phyloP scores from a whole-genome alignment of 2,888 invertebrate species.

The Orthonychiurus folsomi region DNA sequence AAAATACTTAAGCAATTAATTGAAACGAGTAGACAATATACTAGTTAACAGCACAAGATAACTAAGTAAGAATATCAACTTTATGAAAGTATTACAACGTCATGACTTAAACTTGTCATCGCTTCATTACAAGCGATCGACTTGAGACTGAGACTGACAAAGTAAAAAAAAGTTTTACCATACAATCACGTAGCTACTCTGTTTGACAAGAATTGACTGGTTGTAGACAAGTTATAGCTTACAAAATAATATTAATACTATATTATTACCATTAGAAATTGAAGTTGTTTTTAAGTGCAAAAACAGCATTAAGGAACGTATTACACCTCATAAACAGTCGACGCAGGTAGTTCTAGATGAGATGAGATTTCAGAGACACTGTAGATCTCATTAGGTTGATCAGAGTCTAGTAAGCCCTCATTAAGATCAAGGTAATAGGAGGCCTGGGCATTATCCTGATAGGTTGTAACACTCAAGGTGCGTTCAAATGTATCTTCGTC shows the following conservation, averaged over 20 bases:
- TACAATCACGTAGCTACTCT: background rate
- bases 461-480: constrained; percentile 60
- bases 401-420: constrained; percentile 23
- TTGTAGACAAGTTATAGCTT: background rate
- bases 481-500: constrained; percentile 51
- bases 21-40: too few relatives aligned
- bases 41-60: too few relatives aligned
- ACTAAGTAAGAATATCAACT: background rate
- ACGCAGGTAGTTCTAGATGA: constrained; percentile 5
- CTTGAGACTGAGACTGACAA: background rate
- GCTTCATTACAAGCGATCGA: background rate
- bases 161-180: background rate
- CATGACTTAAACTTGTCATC: background rate
- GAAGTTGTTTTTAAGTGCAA: background rate
- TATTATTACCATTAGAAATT: background rate
- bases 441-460: constrained; percentile 80
- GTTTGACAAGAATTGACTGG: background rate
- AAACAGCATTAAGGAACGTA: background rate
- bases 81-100: background rate
- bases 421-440: constrained; percentile 83
- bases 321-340: constrained; percentile 11
- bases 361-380: constrained; percentile 23
- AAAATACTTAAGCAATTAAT: too few relatives aligned
- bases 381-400: constrained; percentile 21
- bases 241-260: background rate